phyloP scores from a whole-genome alignment of 2,113 vertebrate species.

The human region GRCh38 chr7:68008501-68009000 shows the following conservation, averaged over 20 bases:
- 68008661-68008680: background rate
- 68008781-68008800: background rate
- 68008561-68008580: background rate
- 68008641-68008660: background rate
- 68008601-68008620: background rate
- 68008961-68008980: background rate
- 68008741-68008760: background rate
- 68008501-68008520: too few species aligned
- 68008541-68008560: background rate
- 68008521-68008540: too few species aligned
- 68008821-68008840: background rate
- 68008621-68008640: background rate
- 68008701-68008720: background rate
- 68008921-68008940: background rate
- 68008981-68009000: background rate
- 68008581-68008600: background rate
- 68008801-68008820: background rate
- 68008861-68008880: background rate
- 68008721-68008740: background rate
- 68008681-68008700: background rate
- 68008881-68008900: background rate
- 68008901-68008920: background rate
- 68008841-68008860: background rate
- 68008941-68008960: background rate
- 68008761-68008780: background rate